These are phyloP conservation scores for Thymelicus acteon DNA, from an alignment of 2,888 invertebrate genomes.

Conservation along the genomic window DNA sequence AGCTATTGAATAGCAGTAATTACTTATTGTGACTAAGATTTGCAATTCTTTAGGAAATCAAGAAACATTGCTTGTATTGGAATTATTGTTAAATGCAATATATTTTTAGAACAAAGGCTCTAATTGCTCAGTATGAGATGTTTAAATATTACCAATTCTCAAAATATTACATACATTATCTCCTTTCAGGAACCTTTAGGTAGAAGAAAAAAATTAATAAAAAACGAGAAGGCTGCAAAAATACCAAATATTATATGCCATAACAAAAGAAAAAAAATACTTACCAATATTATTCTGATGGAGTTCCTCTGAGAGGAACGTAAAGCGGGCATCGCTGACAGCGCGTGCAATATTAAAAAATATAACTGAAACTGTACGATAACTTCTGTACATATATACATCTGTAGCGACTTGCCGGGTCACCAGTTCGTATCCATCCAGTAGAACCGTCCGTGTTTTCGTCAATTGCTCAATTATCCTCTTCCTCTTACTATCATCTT, in stretches of 20 bases:
- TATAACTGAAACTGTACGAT: conserved; percentile 77
- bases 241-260: too few species aligned
- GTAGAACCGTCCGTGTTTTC: conserved; percentile 68
- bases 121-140: too few species aligned
- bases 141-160: too few species aligned
- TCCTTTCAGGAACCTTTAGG: too few species aligned
- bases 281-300: conserved; percentile 80
- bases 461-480: conserved; percentile 72
- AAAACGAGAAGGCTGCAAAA: not conserved
- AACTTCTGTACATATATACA: conserved; percentile 77
- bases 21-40: too few species aligned
- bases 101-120: too few species aligned
- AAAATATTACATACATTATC: too few species aligned
- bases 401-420: conserved; percentile 76
- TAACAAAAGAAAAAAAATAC: conserved; percentile 43
- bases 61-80: too few species aligned
- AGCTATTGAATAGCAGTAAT: too few species aligned
- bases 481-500: conserved; percentile 68
- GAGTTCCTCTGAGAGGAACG: conserved; percentile 79
- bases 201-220: too few species aligned
- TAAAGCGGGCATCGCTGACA: conserved; percentile 74
- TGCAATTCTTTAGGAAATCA: too few species aligned
- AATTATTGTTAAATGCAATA: too few species aligned
- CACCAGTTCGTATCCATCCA: conserved; percentile 74
- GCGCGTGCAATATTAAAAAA: conserved; percentile 73